These are phyloP conservation scores for Sylvilagus floridanus DNA, from an alignment of 2,797 vertebrate species.

Conservation along the genomic window DNA sequence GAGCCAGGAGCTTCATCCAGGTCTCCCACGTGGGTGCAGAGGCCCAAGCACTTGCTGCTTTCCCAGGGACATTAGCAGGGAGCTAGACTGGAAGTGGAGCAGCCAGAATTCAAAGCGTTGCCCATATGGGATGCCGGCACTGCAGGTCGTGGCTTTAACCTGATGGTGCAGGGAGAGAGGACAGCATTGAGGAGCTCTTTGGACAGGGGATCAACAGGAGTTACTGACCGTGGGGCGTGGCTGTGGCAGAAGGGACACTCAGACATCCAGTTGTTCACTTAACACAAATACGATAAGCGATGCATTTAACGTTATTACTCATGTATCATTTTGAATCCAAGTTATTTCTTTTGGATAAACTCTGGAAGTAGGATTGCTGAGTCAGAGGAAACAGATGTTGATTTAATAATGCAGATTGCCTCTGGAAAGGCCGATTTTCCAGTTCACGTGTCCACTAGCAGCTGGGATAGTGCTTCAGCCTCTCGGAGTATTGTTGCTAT, in stretches of 20 bases:
- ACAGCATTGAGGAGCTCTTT: neutral
- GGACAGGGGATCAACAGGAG: too few species aligned
- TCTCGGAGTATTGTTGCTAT: neutral
- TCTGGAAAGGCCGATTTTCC: neutral
- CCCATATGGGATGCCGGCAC: neutral
- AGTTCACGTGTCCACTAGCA: neutral
- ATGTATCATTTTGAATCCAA: neutral
- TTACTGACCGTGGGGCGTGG: neutral
- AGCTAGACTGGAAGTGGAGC: too few species aligned
- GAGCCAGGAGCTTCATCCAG: too few species aligned
- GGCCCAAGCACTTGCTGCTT: too few species aligned
- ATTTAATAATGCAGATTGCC: slow-evolving; percentile 36
- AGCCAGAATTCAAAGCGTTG: too few species aligned
- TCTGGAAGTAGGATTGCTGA: slow-evolving; percentile 35
- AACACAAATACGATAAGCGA: neutral
- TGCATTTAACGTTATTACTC: neutral
- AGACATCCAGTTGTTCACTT: neutral
- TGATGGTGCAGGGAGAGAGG: neutral
- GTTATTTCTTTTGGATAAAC: slow-evolving; percentile 41
- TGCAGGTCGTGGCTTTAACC: too few species aligned
- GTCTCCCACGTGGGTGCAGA: too few species aligned
- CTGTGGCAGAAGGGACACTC: neutral
- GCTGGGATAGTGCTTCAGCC: neutral
- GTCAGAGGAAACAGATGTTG: slow-evolving; percentile 52
- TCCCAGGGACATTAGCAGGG: too few species aligned